A percentile compares a stretch with the other conserved stretches of the same genome.
phyloP scores from a whole-genome alignment of 2,888 invertebrate species.

The Scelioninae gen. 1 region DNA sequence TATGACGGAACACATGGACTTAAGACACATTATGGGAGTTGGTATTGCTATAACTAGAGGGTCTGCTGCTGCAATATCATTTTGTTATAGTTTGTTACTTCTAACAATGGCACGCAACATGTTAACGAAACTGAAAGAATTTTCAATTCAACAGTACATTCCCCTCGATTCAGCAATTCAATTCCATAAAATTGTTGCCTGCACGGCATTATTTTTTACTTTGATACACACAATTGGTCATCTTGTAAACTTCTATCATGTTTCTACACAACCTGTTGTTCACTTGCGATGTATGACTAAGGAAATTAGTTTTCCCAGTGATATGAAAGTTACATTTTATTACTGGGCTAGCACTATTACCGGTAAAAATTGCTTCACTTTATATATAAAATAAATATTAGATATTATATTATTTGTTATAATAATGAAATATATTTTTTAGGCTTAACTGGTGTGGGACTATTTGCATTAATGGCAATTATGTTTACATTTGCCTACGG shows the following conservation, averaged over 20 bases:
- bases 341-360: conserved; percentile 98
- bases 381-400: not conserved
- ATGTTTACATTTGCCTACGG: conserved; percentile 99
- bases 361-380: conserved; percentile 85
- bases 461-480: conserved; percentile 96
- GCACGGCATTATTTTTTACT: conserved; percentile 96
- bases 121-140: conserved; percentile 96
- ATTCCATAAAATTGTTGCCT: conserved; percentile 98
- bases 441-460: conserved; percentile 94
- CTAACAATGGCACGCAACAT: conserved; percentile 97
- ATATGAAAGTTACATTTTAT: conserved; percentile 96
- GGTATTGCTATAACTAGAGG: conserved; percentile 98
- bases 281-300: conserved; percentile 96
- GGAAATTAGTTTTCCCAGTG: conserved; percentile 96
- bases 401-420: too few species aligned
- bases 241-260: conserved; percentile 98
- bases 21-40: conserved; percentile 98
- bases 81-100: conserved; percentile 95
- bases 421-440: conserved; percentile 69
- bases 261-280: conserved; percentile 97
- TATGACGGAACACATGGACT: conserved; percentile 97
- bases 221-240: conserved; percentile 96
- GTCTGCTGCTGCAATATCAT: conserved; percentile 96
- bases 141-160: conserved; percentile 96
- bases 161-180: conserved; percentile 97